Evolutionary conservation across 2,888 invertebrate genomes (phyloP).

Genomic region (Neocrepidodera transversa): DNA sequence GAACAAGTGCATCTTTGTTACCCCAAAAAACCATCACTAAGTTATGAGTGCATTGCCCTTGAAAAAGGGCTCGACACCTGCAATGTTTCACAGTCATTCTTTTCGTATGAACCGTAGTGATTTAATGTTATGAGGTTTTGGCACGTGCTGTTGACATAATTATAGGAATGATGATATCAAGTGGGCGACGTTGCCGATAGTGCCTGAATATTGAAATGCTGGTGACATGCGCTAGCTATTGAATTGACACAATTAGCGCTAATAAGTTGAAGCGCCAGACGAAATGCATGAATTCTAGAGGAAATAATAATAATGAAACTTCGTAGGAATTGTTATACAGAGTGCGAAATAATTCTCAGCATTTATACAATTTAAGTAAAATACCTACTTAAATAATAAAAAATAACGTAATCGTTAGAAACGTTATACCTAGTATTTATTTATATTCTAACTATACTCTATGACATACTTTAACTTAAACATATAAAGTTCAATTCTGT

Average conservation of each 20-base stretch:
- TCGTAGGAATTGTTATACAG: no score
- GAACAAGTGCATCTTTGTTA: slow-evolving; percentile 13
- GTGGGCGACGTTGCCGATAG: slow-evolving; percentile 6
- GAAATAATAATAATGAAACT: no score
- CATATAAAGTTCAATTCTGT: no score
- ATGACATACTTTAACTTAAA: no score
- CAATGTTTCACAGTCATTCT: slow-evolving; percentile 4
- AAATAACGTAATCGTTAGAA: no score
- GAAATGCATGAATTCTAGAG: no score
- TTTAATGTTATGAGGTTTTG: slow-evolving; percentile 14
- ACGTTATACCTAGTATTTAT: no score
- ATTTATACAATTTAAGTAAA: no score
- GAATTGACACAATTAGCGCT: background rate
- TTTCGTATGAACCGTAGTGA: no score
- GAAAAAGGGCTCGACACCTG: slow-evolving; percentile 7
- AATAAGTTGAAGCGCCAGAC: background rate
- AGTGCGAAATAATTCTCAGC: no score
- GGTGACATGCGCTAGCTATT: background rate
- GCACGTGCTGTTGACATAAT: slow-evolving; percentile 16
- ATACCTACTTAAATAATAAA: no score
- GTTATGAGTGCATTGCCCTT: background rate
- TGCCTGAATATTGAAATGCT: background rate
- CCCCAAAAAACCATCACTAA: background rate
- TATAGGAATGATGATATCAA: background rate
- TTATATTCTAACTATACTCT: no score